Conservation (phyloP, 2,888 invertebrate species). For the Idaea dimidiata region DNA sequence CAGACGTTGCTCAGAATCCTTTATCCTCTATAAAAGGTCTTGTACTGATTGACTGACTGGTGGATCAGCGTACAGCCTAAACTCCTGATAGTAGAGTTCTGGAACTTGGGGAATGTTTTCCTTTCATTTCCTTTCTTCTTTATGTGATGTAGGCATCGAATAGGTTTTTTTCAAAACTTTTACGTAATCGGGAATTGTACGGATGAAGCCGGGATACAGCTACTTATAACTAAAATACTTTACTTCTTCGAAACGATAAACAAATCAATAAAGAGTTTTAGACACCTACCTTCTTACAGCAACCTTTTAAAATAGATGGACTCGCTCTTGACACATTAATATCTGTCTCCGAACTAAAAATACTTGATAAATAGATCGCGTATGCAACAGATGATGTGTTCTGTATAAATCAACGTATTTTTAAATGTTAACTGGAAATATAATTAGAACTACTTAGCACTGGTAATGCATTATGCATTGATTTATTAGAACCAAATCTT, state of each 20-base stretch:
- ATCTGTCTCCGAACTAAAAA: conserved; percentile 25
- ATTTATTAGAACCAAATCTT: too few relatives aligned
- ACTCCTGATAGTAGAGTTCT: too few relatives aligned
- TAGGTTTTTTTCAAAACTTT: too few relatives aligned
- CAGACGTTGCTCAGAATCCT: too few relatives aligned
- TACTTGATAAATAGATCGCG: not conserved
- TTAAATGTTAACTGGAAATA: not conserved
- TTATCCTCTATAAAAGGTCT: too few relatives aligned
- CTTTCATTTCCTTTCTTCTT: too few relatives aligned
- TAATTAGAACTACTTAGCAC: not conserved
- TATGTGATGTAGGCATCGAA: too few relatives aligned
- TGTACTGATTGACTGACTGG: too few relatives aligned
- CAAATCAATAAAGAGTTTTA: conserved; percentile 12
- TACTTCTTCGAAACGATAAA: conserved; percentile 7
- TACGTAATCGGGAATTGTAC: too few relatives aligned
- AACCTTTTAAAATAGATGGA: conserved; percentile 35
- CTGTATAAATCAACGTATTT: not conserved
- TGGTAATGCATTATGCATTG: too few relatives aligned
- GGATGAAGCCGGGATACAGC: not conserved
- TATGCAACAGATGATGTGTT: not conserved
- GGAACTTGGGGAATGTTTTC: too few relatives aligned
- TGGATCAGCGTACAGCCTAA: too few relatives aligned
- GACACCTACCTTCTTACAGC: conserved; percentile 11
- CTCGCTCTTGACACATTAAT: conserved; percentile 54
- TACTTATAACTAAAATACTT: not conserved